Base-by-base conservation (phyloP, 1,140 invertebrate genomes). In the Brachionus plicatilis region DNA sequence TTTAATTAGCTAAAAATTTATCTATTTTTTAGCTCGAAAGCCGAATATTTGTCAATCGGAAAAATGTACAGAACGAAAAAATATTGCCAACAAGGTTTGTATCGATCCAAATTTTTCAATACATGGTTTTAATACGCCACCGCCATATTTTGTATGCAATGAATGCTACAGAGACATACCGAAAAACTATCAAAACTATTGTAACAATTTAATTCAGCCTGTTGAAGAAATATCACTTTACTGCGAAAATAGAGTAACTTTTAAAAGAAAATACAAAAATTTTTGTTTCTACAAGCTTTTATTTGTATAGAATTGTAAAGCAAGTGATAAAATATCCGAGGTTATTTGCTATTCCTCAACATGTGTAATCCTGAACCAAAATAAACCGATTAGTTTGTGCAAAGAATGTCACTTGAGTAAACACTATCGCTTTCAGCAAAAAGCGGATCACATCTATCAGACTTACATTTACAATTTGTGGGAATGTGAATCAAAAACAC, bases 271-370 rank as follows among this genome's bases (percentile, higher is more conserved):
- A 37, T 0, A 37, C 6, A 7, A 0, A 37, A 7, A 4, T 37
- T 7, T 37, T 37, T 7, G 4, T 7, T 37, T 37, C 33, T 37
- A 37, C 0, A 37, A 37, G 33, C 85, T 50, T 33, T 14, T 33
- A 11, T 78, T 86, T n/a, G 78, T 91, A 37, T 87, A 96, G 94
- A 97, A 96, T 88, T 99, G 97, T 89, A 92, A 95, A 80, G 92
- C 92, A 9, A 70, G 27, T 27, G 95, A 97, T 85, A 97, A 97
- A 89, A 93, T 94, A n/a, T 96, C 96, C 1, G 93, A 96, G 76
- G 95, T 94, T 17, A 96, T 97, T 37, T 99, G 97, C 88, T 99
- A 99, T 90, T 95, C 95, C 11, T 94, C 93, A 53, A 96, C 98
- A 89, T 99, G 97, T 90, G 95, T 95, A 14, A 95, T 94, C 88